Evolutionary conservation across 2,797 vertebrate species (phyloP).

Genomic region (Lacerta viridis): DNA sequence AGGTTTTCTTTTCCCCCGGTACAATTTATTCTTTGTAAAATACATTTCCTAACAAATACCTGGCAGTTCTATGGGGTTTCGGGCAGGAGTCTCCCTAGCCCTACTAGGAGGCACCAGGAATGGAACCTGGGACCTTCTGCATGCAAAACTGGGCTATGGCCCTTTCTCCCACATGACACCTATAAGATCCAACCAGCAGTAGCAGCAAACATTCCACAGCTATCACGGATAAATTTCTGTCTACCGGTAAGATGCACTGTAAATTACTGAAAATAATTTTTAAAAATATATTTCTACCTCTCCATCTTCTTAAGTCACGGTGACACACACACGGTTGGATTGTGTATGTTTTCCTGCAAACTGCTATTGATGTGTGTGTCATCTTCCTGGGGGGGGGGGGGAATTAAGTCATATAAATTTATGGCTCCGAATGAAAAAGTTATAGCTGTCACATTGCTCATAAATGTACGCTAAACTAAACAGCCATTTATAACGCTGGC

Average conservation of each 20-base stretch:
- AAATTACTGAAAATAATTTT: not conserved
- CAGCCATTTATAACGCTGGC: slow-evolving; percentile 29
- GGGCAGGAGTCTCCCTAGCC: too few species aligned
- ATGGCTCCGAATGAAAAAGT: slow-evolving; percentile 35
- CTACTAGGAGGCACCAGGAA: too few species aligned
- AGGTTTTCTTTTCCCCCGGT: too few species aligned
- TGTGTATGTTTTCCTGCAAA: not conserved
- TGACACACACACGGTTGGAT: not conserved
- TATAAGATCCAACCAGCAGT: not conserved
- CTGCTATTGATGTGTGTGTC: slow-evolving; percentile 6
- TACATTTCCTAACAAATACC: too few species aligned
- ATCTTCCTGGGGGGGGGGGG: not conserved
- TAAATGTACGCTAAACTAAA: slow-evolving; percentile 41
- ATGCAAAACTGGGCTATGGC: too few species aligned
- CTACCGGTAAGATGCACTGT: not conserved
- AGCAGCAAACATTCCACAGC: not conserved
- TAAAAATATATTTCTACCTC: not conserved
- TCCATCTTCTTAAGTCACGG: not conserved
- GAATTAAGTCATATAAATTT: slow-evolving; percentile 30
- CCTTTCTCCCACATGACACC: not conserved
- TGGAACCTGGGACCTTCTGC: too few species aligned
- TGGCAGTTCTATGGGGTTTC: too few species aligned
- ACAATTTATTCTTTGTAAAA: too few species aligned
- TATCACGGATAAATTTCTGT: not conserved
- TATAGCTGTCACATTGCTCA: slow-evolving; percentile 37